Conservation (phyloP, 2,797 vertebrate species). For the Fringilla coelebs region DNA sequence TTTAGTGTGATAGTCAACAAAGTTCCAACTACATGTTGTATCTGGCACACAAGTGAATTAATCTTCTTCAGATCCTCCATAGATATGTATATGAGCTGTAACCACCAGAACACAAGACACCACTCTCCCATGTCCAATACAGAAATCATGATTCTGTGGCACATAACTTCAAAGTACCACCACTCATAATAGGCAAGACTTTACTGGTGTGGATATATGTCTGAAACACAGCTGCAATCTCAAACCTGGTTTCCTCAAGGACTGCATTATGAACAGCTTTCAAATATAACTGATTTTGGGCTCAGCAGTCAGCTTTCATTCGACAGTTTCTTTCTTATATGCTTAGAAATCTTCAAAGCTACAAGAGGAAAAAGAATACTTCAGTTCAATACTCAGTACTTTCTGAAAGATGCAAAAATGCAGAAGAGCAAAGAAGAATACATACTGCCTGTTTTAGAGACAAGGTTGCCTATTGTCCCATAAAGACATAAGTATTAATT, state of each 20-base stretch:
- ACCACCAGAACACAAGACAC: neutral
- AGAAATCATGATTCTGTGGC: neutral
- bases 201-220: accelerated
- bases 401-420: neutral
- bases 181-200: neutral
- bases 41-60: neutral
- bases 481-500: neutral
- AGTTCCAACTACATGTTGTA: neutral
- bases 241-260: neutral
- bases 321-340: neutral
- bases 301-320: neutral
- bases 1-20: neutral
- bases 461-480: neutral
- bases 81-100: neutral
- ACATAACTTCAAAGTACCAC: neutral
- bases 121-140: neutral
- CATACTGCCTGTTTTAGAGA: neutral
- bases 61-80: neutral
- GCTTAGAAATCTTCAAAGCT: neutral
- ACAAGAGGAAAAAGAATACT: neutral
- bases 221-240: neutral
- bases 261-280: neutral
- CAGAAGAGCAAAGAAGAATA: neutral
- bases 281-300: neutral
- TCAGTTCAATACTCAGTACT: neutral